Conservation (phyloP, 2,113 vertebrate genomes). For the Sinocyclocheilus anshuiensis region DNA sequence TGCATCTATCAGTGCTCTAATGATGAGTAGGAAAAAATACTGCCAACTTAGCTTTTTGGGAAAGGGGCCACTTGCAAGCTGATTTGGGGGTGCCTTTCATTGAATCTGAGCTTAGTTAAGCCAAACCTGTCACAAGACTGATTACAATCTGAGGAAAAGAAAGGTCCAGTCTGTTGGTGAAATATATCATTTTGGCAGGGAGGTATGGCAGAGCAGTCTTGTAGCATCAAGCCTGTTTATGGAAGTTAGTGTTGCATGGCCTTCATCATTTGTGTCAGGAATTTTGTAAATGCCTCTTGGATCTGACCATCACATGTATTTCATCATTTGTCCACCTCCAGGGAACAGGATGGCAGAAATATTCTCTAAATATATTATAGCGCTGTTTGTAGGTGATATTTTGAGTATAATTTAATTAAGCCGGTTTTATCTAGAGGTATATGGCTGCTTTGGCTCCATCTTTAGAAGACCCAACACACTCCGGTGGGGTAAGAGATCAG, state of each 20-base stretch:
- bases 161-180: no score
- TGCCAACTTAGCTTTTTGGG: no score
- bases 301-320: not conserved
- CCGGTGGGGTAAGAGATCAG: conserved; percentile 47
- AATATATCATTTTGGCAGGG: not conserved
- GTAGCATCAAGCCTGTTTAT: no score
- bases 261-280: not conserved
- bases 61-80: no score
- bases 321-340: not conserved
- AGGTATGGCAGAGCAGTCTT: not conserved
- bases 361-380: not conserved
- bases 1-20: no score
- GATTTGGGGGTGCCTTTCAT: no score
- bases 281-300: not conserved
- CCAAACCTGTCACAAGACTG: no score
- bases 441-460: not conserved
- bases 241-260: not conserved
- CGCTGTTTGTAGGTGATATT: conserved; percentile 16
- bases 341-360: not conserved
- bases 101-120: no score
- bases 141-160: no score
- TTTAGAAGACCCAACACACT: not conserved
- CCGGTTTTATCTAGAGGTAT: conserved; percentile 20
- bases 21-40: no score
- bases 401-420: conserved; percentile 38